Conservation (phyloP, 2,797 vertebrate species). For the Sebastes hubbsi region DNA sequence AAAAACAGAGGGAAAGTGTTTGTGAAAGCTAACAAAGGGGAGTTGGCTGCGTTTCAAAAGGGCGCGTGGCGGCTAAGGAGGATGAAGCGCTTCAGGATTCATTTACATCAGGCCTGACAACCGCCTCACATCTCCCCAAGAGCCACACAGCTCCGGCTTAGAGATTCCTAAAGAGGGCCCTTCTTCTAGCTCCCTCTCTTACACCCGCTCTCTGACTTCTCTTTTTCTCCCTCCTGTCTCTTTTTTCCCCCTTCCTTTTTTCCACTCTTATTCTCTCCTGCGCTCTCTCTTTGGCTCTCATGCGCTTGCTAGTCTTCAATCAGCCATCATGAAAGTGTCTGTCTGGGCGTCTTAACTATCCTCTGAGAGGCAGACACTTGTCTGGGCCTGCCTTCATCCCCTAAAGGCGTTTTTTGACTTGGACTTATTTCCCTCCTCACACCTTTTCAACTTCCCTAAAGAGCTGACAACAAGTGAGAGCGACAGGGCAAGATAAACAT, state of each 20-base stretch:
- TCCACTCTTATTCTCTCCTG: constrained; percentile 57
- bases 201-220: constrained; percentile 71
- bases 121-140: constrained; percentile 83
- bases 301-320: constrained; percentile 83
- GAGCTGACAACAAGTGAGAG: constrained; percentile 77
- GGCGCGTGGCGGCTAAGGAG: constrained; percentile 77
- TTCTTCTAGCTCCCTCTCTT: constrained; percentile 66
- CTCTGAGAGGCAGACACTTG: constrained; percentile 84
- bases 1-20: constrained; percentile 69
- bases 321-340: constrained; percentile 86
- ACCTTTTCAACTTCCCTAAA: constrained; percentile 83
- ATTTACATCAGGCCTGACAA: constrained; percentile 90
- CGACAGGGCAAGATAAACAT: constrained; percentile 79
- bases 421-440: constrained; percentile 82
- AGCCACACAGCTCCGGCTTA: constrained; percentile 79
- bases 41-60: constrained; percentile 80
- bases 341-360: constrained; percentile 84
- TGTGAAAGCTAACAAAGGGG: constrained; percentile 81
- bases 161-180: constrained; percentile 82
- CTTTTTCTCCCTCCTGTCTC: constrained; percentile 72
- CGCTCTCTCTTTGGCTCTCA: constrained; percentile 66
- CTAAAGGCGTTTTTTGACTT: constrained; percentile 81
- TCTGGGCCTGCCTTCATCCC: constrained; percentile 82
- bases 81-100: constrained; percentile 87
- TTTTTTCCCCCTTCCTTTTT: constrained; percentile 54